phyloP scores from a whole-genome alignment of 2,888 invertebrate genomes.

The Tenthredo notha region DNA sequence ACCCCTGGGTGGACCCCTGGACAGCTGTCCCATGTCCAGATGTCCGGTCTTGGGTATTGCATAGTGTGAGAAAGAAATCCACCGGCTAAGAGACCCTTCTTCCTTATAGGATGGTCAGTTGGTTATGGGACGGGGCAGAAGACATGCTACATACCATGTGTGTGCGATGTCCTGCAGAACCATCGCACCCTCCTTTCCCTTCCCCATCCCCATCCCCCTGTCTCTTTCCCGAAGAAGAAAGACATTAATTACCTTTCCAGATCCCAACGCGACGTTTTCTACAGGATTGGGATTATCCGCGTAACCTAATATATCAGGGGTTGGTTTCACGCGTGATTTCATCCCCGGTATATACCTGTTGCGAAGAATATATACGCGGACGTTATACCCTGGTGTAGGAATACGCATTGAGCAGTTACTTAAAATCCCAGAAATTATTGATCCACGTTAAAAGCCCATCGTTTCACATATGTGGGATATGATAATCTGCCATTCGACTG shows the following conservation, averaged over 20 bases:
- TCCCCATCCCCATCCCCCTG: neutral
- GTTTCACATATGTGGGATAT: neutral
- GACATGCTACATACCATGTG: neutral
- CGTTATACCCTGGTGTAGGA: neutral
- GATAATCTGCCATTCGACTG: neutral
- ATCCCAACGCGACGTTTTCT: neutral
- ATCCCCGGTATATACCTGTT: conserved; percentile 14
- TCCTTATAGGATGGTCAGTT: conserved; percentile 38
- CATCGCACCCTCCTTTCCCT: neutral
- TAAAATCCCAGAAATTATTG: neutral
- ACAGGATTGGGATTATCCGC: conserved; percentile 42
- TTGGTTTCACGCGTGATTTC: conserved; percentile 22
- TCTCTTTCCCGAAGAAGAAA: conserved; percentile 22
- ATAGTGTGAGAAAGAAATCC: conserved; percentile 41
- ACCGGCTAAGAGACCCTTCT: conserved; percentile 36
- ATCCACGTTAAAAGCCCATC: neutral
- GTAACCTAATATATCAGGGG: conserved; percentile 28
- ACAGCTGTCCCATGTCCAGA: conserved; percentile 75
- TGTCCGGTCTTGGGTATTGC: conserved; percentile 67
- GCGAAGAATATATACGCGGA: neutral
- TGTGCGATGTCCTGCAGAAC: neutral
- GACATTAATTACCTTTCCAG: conserved; percentile 45
- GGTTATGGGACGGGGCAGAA: neutral
- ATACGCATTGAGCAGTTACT: neutral
- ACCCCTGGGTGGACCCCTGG: conserved; percentile 57